phyloP scores from a whole-genome alignment of 2,888 invertebrate species.

The Cephus pulcher region DNA sequence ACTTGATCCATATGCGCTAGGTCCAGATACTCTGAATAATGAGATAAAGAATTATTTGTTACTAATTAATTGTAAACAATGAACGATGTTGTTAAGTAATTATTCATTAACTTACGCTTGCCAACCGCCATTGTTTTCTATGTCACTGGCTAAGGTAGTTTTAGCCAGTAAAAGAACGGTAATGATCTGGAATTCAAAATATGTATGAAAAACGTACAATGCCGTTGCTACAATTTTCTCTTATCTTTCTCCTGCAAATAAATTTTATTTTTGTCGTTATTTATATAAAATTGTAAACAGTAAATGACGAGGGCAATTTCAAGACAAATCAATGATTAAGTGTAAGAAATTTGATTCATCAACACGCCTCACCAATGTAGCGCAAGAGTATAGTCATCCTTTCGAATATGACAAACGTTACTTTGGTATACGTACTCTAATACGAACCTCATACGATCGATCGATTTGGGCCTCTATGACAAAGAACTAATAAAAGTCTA shows the following conservation, averaged over 20 bases:
- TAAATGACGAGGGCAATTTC: background rate
- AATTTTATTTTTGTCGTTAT: background rate
- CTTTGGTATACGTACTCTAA: background rate
- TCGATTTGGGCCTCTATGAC: background rate
- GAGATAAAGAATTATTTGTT: background rate
- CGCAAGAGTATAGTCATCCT: background rate
- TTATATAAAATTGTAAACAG: background rate
- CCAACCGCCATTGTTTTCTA: constrained; percentile 40
- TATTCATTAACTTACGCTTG: constrained; percentile 43
- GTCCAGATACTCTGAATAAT: background rate
- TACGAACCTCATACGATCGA: background rate
- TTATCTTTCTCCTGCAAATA: background rate
- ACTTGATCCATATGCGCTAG: background rate
- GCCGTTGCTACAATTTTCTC: background rate
- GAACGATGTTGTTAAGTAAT: background rate
- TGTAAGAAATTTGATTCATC: background rate
- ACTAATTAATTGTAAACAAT: background rate
- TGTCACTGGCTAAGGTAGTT: constrained; percentile 32
- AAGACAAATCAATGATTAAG: background rate
- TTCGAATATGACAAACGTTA: background rate
- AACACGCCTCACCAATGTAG: background rate
- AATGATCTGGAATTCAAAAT: constrained; percentile 36
- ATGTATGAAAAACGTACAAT: background rate
- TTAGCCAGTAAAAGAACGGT: constrained; percentile 35
- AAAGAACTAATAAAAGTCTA: background rate